Base-by-base conservation (phyloP, 2,888 invertebrate genomes). In the Endotricha flammealis region DNA sequence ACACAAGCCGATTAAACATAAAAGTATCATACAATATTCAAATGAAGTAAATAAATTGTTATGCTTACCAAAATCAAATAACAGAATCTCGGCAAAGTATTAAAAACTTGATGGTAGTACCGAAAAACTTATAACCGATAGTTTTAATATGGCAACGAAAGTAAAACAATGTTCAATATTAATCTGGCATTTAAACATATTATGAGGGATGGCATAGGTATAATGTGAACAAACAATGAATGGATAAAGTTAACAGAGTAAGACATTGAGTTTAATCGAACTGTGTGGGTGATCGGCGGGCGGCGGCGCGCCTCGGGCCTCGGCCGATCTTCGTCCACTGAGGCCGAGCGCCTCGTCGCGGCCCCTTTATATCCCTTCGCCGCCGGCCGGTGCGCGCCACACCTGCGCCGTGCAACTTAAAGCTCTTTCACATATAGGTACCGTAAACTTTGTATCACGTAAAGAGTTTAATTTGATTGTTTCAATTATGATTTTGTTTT, bases 51-150 rank as follows among this genome's bases (percentile, higher is more conserved):
- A 14, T 13, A 25, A 8, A 5, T n/a, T 3, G 4, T 3, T 27
- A 27, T 11, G 12, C 35, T 35, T 35, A 35, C 35, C 29, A 10
- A 20, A 29, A 35, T 28, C 22, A 29, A 22, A 35, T 11, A 7
- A 9, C 9, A 13, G 11, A 7, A 7, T 28, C 23, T 10, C 35
- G 28, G 12, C 10, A 25, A 25, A 6, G 7, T 11, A 11, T 11
- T 27, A 5, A 1, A 12, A 27, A 27, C 12, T 12, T 27, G 12
- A 7, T 12, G 3, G 6, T n/a, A 10, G 4, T 7, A 27, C 27
- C 17, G 27, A 2, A 7, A 35, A 35, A 11, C 20, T 34, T 29
- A 20, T n/a, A n/a, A n/a, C n/a, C n/a, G n/a, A n/a, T n/a, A n/a
- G n/a, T n/a, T n/a, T n/a, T n/a, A 9, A 28, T 11, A 6, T 23